Base-by-base conservation (phyloP, 2,888 invertebrate species). In the Melieria picta region DNA sequence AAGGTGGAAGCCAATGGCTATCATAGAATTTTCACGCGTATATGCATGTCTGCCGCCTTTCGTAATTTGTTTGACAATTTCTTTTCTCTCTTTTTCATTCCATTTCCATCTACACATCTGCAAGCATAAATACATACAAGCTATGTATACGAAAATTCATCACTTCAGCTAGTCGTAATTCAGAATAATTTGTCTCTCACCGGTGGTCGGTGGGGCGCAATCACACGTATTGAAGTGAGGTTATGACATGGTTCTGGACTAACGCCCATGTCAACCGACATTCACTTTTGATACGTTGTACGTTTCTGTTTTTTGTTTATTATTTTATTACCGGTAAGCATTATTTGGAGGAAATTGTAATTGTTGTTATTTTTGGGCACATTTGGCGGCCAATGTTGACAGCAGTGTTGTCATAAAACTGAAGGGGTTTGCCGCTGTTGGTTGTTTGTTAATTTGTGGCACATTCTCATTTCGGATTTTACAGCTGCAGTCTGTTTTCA, bases 331-430 rank as follows among this genome's bases (percentile, higher is more conserved):
- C 50, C 50, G 11, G 50, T 11, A n/a, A 55, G 52, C 16, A 72
- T 47, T 73, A 63, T 46, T 56, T 58, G 78, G 80, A 80, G 81
- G 81, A 81, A 81, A 77, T 75, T 79, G 77, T 80, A 81, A 81
- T 81, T 80, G 79, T 75, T 73, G 73, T 74, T 77, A 43, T 65
- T 65, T 52, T 64, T 50, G 16, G 13, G 16, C 7, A 7, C 7
- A 48, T 62, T 9, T 9, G 58, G 43, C 5, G 46, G 16, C 11
- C 9, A 11, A 55, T 56, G 69, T 16, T 43, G 46, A 30, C 30
- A 30, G 30, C 30, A 30, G 30, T 30, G 30, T 30, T 30, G 30
- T 30, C 30, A 30, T 30, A 30, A 30, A 30, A 30, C 30, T 30
- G 45, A 61, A 61, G 45, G 45, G 61, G 42, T 61, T 61, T 61